Base-by-base conservation (phyloP, 2,797 vertebrate genomes). In the Protosalanx chinensis region DNA sequence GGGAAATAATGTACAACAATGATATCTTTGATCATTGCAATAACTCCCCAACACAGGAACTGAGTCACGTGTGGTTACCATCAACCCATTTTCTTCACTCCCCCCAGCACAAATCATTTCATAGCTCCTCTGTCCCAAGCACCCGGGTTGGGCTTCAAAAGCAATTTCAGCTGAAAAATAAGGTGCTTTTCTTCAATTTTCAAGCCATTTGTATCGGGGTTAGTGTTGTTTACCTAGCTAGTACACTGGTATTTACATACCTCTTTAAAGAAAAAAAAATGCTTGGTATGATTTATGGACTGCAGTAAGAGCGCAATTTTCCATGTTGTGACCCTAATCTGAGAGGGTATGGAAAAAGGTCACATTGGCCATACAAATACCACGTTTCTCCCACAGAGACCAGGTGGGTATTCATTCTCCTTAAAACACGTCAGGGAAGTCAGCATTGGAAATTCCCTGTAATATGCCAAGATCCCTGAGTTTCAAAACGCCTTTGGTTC, bases 141-240 rank as follows among this genome's bases (percentile, higher is more conserved):
- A 93, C 93, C 81, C 87, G 92, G 88, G 92, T 93, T 90, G 92
- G 94, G 93, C 95, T 97, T 99, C 96, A 97, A 97, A 98, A 98
- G 96, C 96, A 98, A 98, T 98, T 98, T 98, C 95, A 92, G 92
- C 93, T 93, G 94, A 95, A 97, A 97, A 98, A 98, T 97, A 98
- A 97, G 94, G 95, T 97, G 95, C 94, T 98, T 98, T 98, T 97
- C 96, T 98, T 98, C 96, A 95, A 97, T 98, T 98, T 97, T 96
- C 95, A 90, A 95, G 94, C 95, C 94, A 98, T 98, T 98, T 98
- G 95, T 95, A 94, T 81, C 86, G 92, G 94, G 96, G 97, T 96
- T 96, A 97, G 95, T 95, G 94, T 97, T 98, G 96, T 98, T 98
- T 98, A 98, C 96, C 95, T 95, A 95, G 94, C 93, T 95, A 95